Conservation (phyloP, 2,113 vertebrate genomes). For the Butorides virescens region DNA sequence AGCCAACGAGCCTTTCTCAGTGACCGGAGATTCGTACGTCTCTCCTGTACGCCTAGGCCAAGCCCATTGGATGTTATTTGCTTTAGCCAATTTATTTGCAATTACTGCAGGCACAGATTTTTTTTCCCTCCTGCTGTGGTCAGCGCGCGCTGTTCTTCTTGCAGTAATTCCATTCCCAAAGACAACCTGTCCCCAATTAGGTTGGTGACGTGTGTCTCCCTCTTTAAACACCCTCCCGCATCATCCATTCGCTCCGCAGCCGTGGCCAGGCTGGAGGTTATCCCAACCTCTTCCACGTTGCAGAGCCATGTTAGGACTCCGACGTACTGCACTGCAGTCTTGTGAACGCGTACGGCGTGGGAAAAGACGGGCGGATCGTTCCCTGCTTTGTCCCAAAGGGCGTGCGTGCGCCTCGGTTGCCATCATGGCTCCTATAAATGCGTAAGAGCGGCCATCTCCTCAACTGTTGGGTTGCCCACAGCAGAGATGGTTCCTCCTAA, state of each 20-base stretch:
- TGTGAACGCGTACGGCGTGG: accelerated
- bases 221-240: not conserved
- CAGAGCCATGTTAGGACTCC: not conserved
- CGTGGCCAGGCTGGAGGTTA: accelerated
- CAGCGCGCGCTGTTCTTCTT: not conserved
- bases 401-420: accelerated
- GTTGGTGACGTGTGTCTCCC: not conserved
- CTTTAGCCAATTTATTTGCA: not conserved
- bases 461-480: accelerated
- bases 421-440: accelerated
- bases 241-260: not conserved
- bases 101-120: not conserved
- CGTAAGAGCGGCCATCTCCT: not conserved
- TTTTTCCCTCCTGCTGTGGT: not conserved
- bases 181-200: not conserved
- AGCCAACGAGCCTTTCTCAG: not conserved
- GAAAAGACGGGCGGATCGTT: not conserved
- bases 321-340: not conserved
- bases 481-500: not conserved
- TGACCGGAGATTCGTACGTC: not conserved
- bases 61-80: not conserved
- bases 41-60: not conserved
- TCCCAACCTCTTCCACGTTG: not conserved
- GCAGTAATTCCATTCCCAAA: not conserved
- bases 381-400: accelerated